Conservation (phyloP, 1,140 invertebrate genomes). For the Drosophila lacteicornis region DNA sequence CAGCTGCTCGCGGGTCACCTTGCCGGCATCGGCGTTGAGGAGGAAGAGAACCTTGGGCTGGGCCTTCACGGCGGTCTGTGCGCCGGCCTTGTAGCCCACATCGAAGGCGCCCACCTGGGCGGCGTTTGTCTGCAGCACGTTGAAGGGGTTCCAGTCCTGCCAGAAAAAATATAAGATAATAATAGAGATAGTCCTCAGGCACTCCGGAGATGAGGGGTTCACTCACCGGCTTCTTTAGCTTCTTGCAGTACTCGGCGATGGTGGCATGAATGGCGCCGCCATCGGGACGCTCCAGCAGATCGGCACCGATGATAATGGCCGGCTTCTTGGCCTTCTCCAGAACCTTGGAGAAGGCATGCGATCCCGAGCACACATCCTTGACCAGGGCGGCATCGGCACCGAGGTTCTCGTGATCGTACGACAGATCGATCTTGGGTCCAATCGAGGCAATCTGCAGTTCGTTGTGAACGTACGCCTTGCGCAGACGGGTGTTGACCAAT, state of each 20-base stretch:
- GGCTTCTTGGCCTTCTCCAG: constrained; percentile 94
- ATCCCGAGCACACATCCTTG: constrained; percentile 90
- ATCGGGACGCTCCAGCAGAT: constrained; percentile 92
- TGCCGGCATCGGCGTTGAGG: constrained; percentile 95
- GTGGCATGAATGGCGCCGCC: constrained; percentile 91
- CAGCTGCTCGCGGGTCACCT: constrained; percentile 91
- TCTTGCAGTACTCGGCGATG: constrained; percentile 89
- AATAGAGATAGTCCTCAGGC: background rate
- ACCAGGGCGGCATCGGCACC: constrained; percentile 92
- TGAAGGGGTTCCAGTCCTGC: constrained; percentile 91
- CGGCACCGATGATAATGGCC: constrained; percentile 95
- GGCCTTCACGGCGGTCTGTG: constrained; percentile 88
- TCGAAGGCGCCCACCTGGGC: constrained; percentile 98
- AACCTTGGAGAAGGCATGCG: constrained; percentile 91
- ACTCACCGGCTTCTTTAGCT: constrained; percentile 86
- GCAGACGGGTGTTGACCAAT: constrained; percentile 96
- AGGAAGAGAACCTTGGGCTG: constrained; percentile 94
- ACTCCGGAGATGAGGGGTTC: no score
- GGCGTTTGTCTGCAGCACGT: constrained; percentile 95
- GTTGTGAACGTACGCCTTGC: constrained; percentile 96
- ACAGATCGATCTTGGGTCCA: constrained; percentile 96
- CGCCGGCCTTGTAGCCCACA: constrained; percentile 95
- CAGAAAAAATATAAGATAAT: background rate
- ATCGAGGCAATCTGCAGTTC: constrained; percentile 94
- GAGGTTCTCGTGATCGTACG: constrained; percentile 96